Evolutionary conservation across 1,140 invertebrate species (phyloP).

Genomic region (Odontomachus brunneus): DNA sequence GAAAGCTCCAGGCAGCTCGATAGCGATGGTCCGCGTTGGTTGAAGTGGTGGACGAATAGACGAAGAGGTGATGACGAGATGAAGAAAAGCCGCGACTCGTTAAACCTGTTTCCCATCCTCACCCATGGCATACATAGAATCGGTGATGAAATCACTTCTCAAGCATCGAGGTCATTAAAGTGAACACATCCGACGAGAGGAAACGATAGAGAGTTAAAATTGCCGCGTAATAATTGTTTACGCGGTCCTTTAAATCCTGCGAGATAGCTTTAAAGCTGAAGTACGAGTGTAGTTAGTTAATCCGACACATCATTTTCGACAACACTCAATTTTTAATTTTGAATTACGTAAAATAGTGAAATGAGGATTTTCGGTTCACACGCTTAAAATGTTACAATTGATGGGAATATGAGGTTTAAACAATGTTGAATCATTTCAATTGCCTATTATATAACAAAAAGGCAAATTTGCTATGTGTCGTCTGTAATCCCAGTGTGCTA

Average conservation of each 20-base stretch:
- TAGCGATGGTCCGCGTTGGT: slow-evolving; percentile 42
- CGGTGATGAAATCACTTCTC: slow-evolving; percentile 81
- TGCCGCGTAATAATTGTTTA: not conserved
- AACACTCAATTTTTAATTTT: too few relatives aligned
- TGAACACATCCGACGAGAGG: slow-evolving; percentile 17
- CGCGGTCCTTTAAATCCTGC: not conserved
- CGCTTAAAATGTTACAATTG: too few relatives aligned
- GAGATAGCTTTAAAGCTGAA: not conserved
- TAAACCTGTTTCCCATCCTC: slow-evolving; percentile 80
- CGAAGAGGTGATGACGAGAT: slow-evolving; percentile 49
- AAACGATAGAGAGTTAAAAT: slow-evolving; percentile 64
- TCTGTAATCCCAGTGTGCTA: too few relatives aligned
- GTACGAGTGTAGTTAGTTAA: not conserved
- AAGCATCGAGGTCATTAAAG: slow-evolving; percentile 79
- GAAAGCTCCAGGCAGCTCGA: slow-evolving; percentile 71
- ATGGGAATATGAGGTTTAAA: too few relatives aligned
- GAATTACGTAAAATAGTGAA: too few relatives aligned
- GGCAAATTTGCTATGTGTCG: too few relatives aligned
- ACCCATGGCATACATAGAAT: slow-evolving; percentile 79
- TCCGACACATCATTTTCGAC: too few relatives aligned
- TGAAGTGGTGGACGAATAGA: slow-evolving; percentile 39
- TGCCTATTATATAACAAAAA: too few relatives aligned
- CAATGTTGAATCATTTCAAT: too few relatives aligned
- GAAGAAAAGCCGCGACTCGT: slow-evolving; percentile 75
- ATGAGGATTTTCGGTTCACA: too few relatives aligned